phyloP scores from a whole-genome alignment of 1,140 invertebrate species.

The Nautilus pompilius region DNA sequence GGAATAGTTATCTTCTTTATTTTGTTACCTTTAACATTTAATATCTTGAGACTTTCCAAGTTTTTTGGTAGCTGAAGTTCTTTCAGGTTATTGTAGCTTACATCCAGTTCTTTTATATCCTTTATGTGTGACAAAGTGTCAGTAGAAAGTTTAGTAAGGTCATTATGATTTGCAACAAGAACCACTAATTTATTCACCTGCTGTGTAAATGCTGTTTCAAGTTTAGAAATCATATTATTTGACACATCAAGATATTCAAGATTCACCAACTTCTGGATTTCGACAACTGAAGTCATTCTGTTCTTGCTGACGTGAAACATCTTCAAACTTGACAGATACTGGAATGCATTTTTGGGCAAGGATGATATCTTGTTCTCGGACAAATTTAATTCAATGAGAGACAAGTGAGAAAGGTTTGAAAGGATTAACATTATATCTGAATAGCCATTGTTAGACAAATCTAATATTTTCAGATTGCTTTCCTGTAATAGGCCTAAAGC shows the following conservation, averaged over 20 bases:
- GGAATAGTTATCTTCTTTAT: conserved; percentile 19
- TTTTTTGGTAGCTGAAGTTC: conserved; percentile 16
- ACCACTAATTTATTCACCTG: conserved; percentile 15
- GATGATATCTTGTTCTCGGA: conserved; percentile 23
- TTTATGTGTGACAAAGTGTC: conserved; percentile 3
- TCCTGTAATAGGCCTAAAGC: too few species aligned
- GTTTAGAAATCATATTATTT: conserved; percentile 18
- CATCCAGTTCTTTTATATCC: conserved; percentile 24
- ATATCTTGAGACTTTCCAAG: conserved; percentile 17
- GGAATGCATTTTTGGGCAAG: conserved; percentile 12
- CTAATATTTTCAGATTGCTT: too few species aligned
- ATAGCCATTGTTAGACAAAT: too few species aligned
- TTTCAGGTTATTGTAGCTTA: conserved; percentile 31
- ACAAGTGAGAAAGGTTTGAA: conserved; percentile 3
- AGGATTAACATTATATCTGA: conserved; percentile 19
- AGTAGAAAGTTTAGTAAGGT: conserved; percentile 3
- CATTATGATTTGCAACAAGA: conserved; percentile 12
- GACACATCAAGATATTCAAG: conserved; percentile 27
- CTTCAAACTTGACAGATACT: conserved; percentile 16
- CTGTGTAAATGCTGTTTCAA: conserved; percentile 15
- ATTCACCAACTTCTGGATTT: conserved; percentile 16
- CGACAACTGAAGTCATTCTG: conserved; percentile 9
- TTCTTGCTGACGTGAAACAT: conserved; percentile 24
- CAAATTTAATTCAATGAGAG: conserved; percentile 20
- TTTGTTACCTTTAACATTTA: conserved; percentile 28